Evolutionary conservation across 2,113 vertebrate genomes (phyloP), one percentile per base, ranked within the genome.

Genomic region (Tetrax tetrax): DNA sequence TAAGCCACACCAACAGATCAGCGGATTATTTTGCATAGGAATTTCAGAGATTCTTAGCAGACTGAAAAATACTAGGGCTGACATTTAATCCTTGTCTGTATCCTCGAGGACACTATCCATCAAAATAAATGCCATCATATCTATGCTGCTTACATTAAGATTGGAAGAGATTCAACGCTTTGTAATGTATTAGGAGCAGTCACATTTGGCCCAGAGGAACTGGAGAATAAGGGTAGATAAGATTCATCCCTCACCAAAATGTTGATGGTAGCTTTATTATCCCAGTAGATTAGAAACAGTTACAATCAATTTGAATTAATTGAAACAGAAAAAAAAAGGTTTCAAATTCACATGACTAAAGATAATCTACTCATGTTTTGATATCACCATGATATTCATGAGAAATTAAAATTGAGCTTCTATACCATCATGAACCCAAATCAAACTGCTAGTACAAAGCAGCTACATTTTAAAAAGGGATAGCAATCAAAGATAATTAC

Each of bases 81-180:
- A 78, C 45, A 92, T 82, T 75, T 93, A 51, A 90, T 71, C 50
- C 41, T 53, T 78, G 53, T 38, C 80, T 90, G 41, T 69, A 82
- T 57, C 29, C 77, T 51, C 69, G 45, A 90, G 69, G 65, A 87
- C 5, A 57, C 18, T 37, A 76, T 38, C 35, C 22, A 61, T 84
- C 72, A 96, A 90, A 95, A 89, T 64, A 89, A 93, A 87, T 90
- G 54, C 20, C 56, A 50, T 65, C 66, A 45, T 79, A 78, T 53
- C 38, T 66, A 68, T 51, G 45, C 51, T 74, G 45, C 27, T 75
- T 90, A 38, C 45, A 81, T 78, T 87, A 83, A 75, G 38, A 79
- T 0, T 96, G 80, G 89, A 93, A 87, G 60, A 90, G 24, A 93
- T 71, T 60, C 48, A 89, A 82, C 57, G 57, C 20, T 25, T 54